Conservation (phyloP, 1,140 invertebrate genomes). For the Brachionus paranguensis region DNA sequence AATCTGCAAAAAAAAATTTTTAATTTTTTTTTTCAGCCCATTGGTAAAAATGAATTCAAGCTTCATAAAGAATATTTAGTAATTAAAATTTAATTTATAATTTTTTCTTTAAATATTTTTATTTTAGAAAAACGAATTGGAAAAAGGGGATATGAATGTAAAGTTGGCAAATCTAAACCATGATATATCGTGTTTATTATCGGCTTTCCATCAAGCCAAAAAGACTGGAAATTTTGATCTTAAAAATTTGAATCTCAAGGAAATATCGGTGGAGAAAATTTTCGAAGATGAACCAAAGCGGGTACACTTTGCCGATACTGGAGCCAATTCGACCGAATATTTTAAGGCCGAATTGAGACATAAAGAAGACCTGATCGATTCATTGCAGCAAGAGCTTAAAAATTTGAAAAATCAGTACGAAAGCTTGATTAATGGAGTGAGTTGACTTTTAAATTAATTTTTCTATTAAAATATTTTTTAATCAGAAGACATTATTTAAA, state of each 20-base stretch:
- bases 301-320: constrained; percentile 4
- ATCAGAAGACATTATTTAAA: too few species aligned
- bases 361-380: constrained; percentile 46
- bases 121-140: constrained; percentile 23
- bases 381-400: constrained; percentile 45
- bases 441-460: background rate
- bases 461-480: too few species aligned
- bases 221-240: constrained; percentile 24
- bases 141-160: constrained; percentile 37
- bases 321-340: constrained; percentile 31
- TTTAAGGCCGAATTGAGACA: constrained; percentile 44
- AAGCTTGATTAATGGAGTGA: constrained; percentile 34
- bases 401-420: constrained; percentile 40
- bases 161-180: constrained; percentile 26
- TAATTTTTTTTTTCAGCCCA: background rate
- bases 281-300: background rate
- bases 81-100: background rate
- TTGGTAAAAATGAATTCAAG: constrained; percentile 29
- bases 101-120: background rate
- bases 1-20: background rate
- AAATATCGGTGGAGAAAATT: background rate
- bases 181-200: constrained; percentile 21
- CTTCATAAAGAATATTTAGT: constrained; percentile 26
- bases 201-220: background rate
- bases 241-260: constrained; percentile 17